Percentiles rank a stretch among this genome's conserved stretches.
phyloP scores from a whole-genome alignment of 1,140 invertebrate genomes.

The Trichonephila inaurata region DNA sequence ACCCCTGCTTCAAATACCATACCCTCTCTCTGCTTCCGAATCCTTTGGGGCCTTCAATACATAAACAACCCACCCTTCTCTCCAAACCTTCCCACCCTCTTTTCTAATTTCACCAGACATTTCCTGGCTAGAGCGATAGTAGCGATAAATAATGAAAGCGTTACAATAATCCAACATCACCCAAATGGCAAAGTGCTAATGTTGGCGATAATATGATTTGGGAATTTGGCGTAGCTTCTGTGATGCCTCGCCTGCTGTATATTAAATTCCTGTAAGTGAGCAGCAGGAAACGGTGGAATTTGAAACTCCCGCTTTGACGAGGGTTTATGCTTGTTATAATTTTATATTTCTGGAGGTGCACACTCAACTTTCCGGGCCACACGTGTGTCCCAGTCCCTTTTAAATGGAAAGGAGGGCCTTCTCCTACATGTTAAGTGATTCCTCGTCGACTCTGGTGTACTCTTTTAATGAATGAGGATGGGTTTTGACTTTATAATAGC shows the following conservation, averaged over 20 bases:
- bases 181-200: constrained; percentile 76
- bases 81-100: constrained; percentile 19
- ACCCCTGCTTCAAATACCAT: constrained; percentile 74
- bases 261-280: constrained; percentile 67
- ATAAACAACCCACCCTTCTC: constrained; percentile 52
- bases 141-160: constrained; percentile 76
- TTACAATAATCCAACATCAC: constrained; percentile 75
- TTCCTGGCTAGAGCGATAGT: constrained; percentile 24
- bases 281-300: constrained; percentile 29
- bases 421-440: constrained; percentile 58
- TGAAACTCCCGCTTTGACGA: constrained; percentile 37
- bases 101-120: constrained; percentile 69
- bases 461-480: constrained; percentile 72
- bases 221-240: constrained; percentile 57
- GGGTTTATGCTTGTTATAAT: constrained; percentile 54
- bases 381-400: constrained; percentile 9
- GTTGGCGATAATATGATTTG: constrained; percentile 76
- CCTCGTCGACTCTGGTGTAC: constrained; percentile 39
- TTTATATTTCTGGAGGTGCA: constrained; percentile 59
- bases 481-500: constrained; percentile 60
- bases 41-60: constrained; percentile 69
- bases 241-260: constrained; percentile 48
- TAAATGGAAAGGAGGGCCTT: constrained; percentile 47
- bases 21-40: constrained; percentile 8
- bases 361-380: constrained; percentile 17